These are phyloP conservation scores for Paralvinella palmiformis DNA, from an alignment of 1,140 invertebrate genomes.

Conservation along the genomic window DNA sequence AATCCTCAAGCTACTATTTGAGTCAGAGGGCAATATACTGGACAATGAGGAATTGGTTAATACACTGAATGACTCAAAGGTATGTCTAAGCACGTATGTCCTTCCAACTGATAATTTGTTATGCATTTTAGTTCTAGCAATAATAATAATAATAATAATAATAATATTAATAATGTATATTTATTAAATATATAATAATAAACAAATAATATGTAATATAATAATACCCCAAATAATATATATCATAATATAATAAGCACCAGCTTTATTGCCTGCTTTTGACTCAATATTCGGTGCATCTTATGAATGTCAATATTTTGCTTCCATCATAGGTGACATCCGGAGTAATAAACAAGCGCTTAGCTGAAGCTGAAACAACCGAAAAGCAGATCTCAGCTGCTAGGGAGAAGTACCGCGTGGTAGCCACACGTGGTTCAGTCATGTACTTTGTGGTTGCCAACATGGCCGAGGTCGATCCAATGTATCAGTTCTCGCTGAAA, in stretches of 20 bases:
- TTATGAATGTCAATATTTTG: neutral
- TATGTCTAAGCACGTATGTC: too few species aligned
- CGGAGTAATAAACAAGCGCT: conserved; percentile 63
- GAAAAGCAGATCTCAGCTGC: conserved; percentile 52
- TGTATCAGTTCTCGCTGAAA: conserved; percentile 67
- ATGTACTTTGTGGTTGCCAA: conserved; percentile 53
- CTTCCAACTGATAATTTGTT: too few species aligned
- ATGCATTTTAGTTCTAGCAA: neutral
- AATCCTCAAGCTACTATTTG: conserved; percentile 49
- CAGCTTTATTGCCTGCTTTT: too few species aligned
- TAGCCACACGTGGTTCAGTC: conserved; percentile 48
- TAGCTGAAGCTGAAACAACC: conserved; percentile 74
- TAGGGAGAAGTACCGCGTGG: conserved; percentile 46
- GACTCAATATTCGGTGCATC: too few species aligned
- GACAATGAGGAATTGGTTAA: conserved; percentile 51
- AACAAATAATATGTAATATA: too few species aligned
- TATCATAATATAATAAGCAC: too few species aligned
- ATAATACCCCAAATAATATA: too few species aligned
- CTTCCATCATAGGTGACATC: conserved; percentile 42
- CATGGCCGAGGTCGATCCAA: conserved; percentile 50
- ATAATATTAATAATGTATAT: too few species aligned
- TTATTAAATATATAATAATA: too few species aligned
- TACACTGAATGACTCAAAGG: conserved; percentile 50
- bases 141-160: too few species aligned
- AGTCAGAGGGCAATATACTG: conserved; percentile 50